A percentile compares a stretch with the other conserved stretches of the same genome.
phyloP scores from a whole-genome alignment of 2,113 vertebrate species.

The Macquaria australasica region DNA sequence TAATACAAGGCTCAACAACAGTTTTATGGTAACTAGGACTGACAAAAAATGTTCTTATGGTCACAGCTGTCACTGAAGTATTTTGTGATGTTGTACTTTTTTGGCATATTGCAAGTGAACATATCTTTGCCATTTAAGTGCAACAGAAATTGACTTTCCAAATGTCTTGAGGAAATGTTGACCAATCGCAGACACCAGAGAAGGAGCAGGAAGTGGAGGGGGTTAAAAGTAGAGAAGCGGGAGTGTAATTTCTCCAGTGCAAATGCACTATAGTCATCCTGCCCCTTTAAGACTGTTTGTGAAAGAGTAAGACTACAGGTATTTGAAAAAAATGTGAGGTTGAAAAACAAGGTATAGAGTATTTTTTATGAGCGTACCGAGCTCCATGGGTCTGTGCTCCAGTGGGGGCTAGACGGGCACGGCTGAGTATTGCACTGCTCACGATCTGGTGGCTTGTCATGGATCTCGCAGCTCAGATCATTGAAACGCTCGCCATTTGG shows the following conservation, averaged over 20 bases:
- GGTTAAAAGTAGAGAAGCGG: slow-evolving; percentile 42
- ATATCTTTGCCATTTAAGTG: slow-evolving; percentile 62
- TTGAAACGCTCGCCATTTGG: slow-evolving; percentile 93
- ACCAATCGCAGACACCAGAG: slow-evolving; percentile 57
- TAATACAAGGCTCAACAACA: slow-evolving; percentile 68
- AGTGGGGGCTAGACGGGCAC: slow-evolving; percentile 90
- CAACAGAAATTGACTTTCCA: slow-evolving; percentile 64
- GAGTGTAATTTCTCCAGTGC: slow-evolving; percentile 46
- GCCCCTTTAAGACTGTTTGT: slow-evolving; percentile 43
- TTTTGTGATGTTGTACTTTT: slow-evolving; percentile 54
- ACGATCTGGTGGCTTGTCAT: slow-evolving; percentile 95
- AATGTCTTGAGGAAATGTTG: slow-evolving; percentile 61
- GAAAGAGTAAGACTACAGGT: slow-evolving; percentile 49
- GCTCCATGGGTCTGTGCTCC: slow-evolving; percentile 97
- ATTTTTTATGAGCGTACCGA: slow-evolving; percentile 95
- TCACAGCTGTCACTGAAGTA: slow-evolving; percentile 74
- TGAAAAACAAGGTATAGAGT: slow-evolving; percentile 67
- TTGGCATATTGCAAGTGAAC: slow-evolving; percentile 51
- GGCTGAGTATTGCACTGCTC: slow-evolving; percentile 96
- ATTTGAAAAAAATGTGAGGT: slow-evolving; percentile 54
- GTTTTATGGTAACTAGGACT: slow-evolving; percentile 59
- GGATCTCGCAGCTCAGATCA: slow-evolving; percentile 97
- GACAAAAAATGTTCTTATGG: slow-evolving; percentile 61
- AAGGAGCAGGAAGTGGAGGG: slow-evolving; percentile 54
- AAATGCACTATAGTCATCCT: slow-evolving; percentile 49